Conservation (phyloP, 2,888 invertebrate genomes). For the Drosophila bunnanda region DNA sequence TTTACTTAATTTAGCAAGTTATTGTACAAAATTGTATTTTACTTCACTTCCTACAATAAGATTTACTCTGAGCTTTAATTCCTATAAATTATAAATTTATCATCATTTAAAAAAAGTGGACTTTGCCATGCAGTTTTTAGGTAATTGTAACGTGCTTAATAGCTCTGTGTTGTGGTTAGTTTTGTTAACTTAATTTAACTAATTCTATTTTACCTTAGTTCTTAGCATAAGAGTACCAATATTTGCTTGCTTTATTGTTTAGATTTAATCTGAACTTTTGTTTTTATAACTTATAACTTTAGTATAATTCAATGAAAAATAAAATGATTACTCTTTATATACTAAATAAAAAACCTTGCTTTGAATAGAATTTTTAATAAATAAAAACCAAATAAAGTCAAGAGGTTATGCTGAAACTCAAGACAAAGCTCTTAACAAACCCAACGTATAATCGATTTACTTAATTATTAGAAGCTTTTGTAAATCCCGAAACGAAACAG, state of each 20-base stretch:
- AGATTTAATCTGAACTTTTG: neutral
- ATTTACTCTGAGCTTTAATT: no score
- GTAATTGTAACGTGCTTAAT: neutral
- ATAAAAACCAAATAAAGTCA: no score
- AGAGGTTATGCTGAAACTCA: no score
- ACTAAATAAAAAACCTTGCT: no score
- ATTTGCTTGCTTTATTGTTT: neutral
- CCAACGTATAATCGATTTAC: neutral
- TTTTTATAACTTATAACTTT: neutral
- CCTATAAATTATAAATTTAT: no score
- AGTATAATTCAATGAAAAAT: neutral
- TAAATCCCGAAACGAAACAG: neutral
- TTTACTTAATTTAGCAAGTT: neutral
- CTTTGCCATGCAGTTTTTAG: neutral
- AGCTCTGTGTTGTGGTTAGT: neutral
- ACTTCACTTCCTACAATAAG: no score
- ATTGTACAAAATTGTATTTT: neutral
- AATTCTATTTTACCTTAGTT: neutral
- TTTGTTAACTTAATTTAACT: neutral
- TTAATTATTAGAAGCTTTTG: neutral
- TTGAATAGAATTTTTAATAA: no score
- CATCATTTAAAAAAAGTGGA: no score
- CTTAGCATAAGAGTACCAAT: neutral
- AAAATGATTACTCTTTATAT: neutral
- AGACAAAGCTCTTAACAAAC: no score